Evolutionary conservation across 2,797 vertebrate genomes (phyloP).

Genomic region (Falco berigora): DNA sequence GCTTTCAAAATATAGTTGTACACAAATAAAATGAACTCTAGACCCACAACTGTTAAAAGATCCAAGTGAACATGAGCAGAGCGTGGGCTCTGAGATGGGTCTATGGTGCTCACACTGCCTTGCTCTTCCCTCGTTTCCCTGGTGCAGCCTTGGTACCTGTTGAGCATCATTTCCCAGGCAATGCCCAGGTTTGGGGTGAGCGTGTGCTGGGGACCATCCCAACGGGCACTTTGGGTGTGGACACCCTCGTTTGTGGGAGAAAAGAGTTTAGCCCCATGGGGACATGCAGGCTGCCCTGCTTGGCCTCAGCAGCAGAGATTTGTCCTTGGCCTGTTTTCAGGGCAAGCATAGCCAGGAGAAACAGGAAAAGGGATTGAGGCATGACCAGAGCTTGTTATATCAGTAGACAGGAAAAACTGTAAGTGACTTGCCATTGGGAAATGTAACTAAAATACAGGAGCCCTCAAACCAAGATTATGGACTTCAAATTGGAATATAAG

Average conservation of each 20-base stretch:
- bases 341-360: not conserved
- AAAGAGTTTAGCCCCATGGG: not conserved
- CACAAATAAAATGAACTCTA: not conserved
- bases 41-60: not conserved
- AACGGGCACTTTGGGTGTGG: not conserved
- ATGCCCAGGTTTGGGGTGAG: not conserved
- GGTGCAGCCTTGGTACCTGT: not conserved
- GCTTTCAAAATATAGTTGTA: not conserved
- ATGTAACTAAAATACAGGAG: not conserved
- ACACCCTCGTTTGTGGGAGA: not conserved
- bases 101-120: not conserved
- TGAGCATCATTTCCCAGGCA: not conserved
- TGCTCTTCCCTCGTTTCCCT: not conserved
- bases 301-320: not conserved
- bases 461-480: not conserved
- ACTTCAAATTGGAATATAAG: not conserved
- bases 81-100: not conserved
- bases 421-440: not conserved
- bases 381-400: not conserved
- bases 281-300: not conserved
- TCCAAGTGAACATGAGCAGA: not conserved
- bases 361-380: not conserved
- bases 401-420: not conserved
- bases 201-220: not conserved
- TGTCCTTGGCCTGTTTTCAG: not conserved